phyloP scores from a whole-genome alignment of 2,113 vertebrate genomes.

The Etia nguti region DNA sequence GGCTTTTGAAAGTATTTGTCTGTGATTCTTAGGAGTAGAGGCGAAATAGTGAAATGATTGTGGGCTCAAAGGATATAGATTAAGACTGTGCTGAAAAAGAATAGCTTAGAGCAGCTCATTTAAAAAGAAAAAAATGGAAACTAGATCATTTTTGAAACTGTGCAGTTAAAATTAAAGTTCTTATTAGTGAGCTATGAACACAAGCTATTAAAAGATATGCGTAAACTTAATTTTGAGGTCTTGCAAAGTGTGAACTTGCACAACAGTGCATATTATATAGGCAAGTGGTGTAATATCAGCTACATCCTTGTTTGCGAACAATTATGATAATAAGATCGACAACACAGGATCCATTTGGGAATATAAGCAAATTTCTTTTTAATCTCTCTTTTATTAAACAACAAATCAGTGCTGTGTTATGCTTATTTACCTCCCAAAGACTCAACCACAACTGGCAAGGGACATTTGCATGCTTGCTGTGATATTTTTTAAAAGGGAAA shows the following conservation, averaged over 20 bases:
- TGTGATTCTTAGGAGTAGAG: not conserved
- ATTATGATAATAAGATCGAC: not conserved
- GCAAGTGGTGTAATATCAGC: not conserved
- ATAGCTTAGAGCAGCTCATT: not conserved
- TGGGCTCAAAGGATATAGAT: not conserved
- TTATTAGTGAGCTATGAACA: not conserved
- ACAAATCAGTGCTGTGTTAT: not conserved
- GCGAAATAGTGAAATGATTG: not conserved
- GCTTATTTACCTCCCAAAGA: constrained; percentile 27
- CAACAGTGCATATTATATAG: not conserved
- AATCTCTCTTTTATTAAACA: constrained; percentile 44
- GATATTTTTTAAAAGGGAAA: not conserved
- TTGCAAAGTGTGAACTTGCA: not conserved
- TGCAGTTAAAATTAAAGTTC: not conserved
- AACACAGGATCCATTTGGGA: not conserved
- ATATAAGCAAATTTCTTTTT: constrained; percentile 29
- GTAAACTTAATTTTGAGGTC: not conserved
- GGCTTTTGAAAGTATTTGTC: not conserved
- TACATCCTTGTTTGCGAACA: not conserved
- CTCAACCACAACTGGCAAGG: not conserved
- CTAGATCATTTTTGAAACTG: not conserved
- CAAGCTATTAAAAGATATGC: not conserved
- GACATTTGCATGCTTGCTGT: constrained; percentile 40
- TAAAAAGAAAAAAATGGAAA: not conserved
- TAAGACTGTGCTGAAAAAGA: not conserved